Evolutionary conservation across 64 coral and sea anemone genomes (phyloP).

Genomic region (Pocillopora damicornis): DNA sequence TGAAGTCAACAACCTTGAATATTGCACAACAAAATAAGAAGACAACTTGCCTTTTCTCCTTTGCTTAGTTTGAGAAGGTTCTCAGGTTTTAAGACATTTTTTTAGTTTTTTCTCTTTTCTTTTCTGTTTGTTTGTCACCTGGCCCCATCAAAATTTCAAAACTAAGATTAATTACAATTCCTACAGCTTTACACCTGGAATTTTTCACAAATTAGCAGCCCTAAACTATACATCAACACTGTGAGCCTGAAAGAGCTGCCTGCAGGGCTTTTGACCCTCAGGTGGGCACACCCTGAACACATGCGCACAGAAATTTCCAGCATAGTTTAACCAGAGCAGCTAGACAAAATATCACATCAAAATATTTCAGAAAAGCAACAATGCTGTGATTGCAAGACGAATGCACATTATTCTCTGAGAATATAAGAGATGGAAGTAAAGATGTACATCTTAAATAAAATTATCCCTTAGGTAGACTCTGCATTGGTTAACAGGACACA

Average conservation of each 20-base stretch:
- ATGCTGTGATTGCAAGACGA: background rate
- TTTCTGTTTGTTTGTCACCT: background rate
- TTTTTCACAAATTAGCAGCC: constrained; percentile 33
- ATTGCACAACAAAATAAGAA: background rate
- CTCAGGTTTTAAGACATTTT: background rate
- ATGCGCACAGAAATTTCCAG: background rate
- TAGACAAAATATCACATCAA: background rate
- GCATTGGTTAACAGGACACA: no score
- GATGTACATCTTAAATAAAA: no score
- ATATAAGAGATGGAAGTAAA: no score
- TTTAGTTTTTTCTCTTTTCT: background rate
- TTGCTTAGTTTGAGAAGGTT: background rate
- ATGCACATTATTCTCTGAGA: no score
- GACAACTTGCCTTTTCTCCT: background rate
- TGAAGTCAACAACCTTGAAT: background rate
- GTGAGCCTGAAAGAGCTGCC: background rate
- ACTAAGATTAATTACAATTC: constrained; percentile 10
- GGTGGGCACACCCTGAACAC: background rate
- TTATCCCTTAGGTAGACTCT: no score
- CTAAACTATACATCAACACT: background rate
- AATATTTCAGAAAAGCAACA: background rate
- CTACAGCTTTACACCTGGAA: constrained; percentile 3
- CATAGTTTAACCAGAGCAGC: background rate
- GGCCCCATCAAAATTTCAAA: constrained; percentile 1
- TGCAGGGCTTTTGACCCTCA: background rate